phyloP scores from a whole-genome alignment of 1,140 invertebrate species.

The Conus ventricosus region DNA sequence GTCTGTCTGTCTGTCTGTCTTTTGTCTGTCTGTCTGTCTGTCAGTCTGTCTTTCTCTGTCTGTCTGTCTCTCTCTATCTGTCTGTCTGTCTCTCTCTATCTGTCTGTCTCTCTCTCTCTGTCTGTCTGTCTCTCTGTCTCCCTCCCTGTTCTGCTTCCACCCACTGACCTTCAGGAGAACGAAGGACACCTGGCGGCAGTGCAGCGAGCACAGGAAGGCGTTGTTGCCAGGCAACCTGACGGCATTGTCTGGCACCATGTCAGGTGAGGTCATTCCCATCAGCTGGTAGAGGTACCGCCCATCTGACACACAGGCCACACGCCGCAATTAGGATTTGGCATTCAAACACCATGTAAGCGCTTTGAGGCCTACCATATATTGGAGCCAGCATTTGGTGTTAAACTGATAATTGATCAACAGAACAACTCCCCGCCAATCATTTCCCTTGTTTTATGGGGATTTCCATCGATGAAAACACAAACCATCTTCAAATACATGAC shows the following conservation, averaged over 20 bases:
- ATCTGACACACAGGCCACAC: neutral
- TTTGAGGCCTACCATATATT: no score
- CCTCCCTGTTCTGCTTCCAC: neutral
- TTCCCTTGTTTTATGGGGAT: no score
- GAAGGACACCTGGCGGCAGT: slow-evolving; percentile 5
- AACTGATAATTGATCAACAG: no score
- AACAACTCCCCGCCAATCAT: no score
- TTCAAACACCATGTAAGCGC: no score
- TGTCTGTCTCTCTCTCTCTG: neutral
- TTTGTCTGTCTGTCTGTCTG: neutral
- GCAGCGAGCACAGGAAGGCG: slow-evolving; percentile 28
- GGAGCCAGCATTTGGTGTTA: no score
- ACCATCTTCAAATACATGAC: no score
- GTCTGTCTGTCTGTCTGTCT: no score
- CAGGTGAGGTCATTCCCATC: neutral
- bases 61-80: neutral
- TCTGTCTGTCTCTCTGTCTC: neutral
- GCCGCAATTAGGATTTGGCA: no score
- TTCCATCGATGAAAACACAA: no score
- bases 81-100: neutral
- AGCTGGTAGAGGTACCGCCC: slow-evolving; percentile 4
- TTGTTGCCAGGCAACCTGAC: slow-evolving; percentile 32
- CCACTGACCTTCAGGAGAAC: neutral
- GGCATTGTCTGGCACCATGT: neutral
- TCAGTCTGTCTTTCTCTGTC: no score